Percentiles rank a stretch among this genome's conserved stretches.
Evolutionary conservation across 2,888 invertebrate species (phyloP).

Genomic region (Nymphalis urticae): DNA sequence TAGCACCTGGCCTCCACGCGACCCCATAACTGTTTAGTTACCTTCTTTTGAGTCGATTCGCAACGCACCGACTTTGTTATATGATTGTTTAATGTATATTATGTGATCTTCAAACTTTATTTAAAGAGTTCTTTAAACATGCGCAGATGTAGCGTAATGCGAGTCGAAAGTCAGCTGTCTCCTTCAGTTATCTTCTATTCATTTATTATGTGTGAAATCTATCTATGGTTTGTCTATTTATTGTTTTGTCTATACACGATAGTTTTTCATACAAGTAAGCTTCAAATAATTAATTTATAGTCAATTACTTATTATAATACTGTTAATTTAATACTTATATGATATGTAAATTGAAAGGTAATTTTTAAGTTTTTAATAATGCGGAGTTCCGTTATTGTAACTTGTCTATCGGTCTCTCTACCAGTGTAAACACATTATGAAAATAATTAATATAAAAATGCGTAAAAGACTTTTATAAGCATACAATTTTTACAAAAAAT

Average conservation of each 20-base stretch:
- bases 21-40: conserved; percentile 54
- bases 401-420: background rate
- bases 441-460: background rate
- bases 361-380: too few relatives aligned
- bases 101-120: conserved; percentile 77
- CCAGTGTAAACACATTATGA: background rate
- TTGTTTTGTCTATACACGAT: too few relatives aligned
- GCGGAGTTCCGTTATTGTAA: too few relatives aligned
- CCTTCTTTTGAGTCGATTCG: conserved; percentile 56
- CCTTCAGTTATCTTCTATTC: conserved; percentile 56
- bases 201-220: conserved; percentile 36
- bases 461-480: background rate
- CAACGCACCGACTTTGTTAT: conserved; percentile 73
- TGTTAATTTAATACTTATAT: too few relatives aligned
- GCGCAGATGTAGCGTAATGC: conserved; percentile 61
- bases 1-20: conserved; percentile 74
- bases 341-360: too few relatives aligned
- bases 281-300: background rate
- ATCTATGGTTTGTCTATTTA: conserved; percentile 24
- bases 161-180: conserved; percentile 62
- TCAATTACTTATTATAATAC: background rate
- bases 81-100: conserved; percentile 79
- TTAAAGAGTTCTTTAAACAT: conserved; percentile 78
- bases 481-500: background rate
- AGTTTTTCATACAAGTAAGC: conserved; percentile 18